Evolutionary conservation across 2,797 vertebrate species (phyloP), one percentile per base, ranked within the genome.

Genomic region (Ptychadena robeensis): DNA sequence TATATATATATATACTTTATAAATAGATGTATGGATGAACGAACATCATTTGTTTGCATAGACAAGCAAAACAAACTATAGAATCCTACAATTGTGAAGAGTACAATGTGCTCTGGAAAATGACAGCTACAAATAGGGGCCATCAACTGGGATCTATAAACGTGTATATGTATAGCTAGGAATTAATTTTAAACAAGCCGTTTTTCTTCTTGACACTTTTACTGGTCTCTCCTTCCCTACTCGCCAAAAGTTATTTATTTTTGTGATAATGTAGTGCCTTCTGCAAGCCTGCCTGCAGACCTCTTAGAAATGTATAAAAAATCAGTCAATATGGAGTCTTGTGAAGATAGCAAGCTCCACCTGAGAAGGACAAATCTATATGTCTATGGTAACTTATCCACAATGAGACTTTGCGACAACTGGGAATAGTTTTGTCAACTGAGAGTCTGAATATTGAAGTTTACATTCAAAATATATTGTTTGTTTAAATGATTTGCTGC

Each of bases 111-210:
- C 25, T 65, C 27, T 34, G 78, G 82, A 88, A 88, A 88, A 81
- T 82, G 82, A 78, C 25, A 53, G 32, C 64, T 2, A n/a, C 64
- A 65, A 27, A 86, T 82, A 88, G 12, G 80, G 88, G 89, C 86
- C 88, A 82, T 78, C 86, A 88, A 83, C 77, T 88, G 80, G 73
- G 78, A 87, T 87, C 82, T 86, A 86, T 89, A 88, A 88, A 86
- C 89, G 86, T 86, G 86, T 86, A 88, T 89, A 88, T 90, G 88
- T 88, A 89, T 87, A 83, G 87, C 82, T 82, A 89, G 87, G 88
- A 88, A 86, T 87, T 88, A 85, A 88, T 90, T 90, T 84, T 88
- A 88, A 86, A 73, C 87, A 86, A 81, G 73, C 64, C 72, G 34
- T 83, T 82, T 76, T 87, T 88, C 85, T 91, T 81, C 31, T 40